These are phyloP conservation scores for Cataglyphis altisquamis DNA, from an alignment of 2,888 invertebrate genomes.

Conservation along the genomic window DNA sequence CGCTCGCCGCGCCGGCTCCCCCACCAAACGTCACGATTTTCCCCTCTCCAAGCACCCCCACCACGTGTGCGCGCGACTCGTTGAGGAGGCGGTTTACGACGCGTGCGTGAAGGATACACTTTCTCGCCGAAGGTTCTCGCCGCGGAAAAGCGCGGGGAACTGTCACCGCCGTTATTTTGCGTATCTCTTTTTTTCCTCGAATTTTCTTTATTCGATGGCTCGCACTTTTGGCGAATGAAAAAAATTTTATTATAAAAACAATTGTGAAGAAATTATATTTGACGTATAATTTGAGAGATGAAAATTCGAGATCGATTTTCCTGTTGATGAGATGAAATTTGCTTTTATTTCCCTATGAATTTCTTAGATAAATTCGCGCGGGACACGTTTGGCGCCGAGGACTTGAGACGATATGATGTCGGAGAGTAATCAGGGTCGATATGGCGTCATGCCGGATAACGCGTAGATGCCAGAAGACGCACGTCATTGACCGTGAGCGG, in stretches of 20 bases:
- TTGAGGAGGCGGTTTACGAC: slow-evolving; percentile 49
- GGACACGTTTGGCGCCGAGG: neutral
- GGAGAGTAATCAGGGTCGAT: slow-evolving; percentile 40
- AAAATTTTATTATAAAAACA: neutral
- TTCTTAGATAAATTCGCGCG: neutral
- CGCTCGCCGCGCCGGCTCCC: slow-evolving; percentile 69
- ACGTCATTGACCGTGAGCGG: slow-evolving; percentile 75
- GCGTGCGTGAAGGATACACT: slow-evolving; percentile 48
- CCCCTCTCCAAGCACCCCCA: slow-evolving; percentile 2
- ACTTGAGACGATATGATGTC: neutral
- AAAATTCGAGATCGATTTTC: neutral
- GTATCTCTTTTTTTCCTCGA: no score
- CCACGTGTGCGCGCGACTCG: slow-evolving; percentile 5
- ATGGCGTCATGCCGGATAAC: slow-evolving; percentile 34
- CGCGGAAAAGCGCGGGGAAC: slow-evolving; percentile 34
- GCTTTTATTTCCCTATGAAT: neutral
- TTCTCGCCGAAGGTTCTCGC: slow-evolving; percentile 26
- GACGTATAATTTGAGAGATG: neutral
- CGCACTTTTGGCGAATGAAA: neutral
- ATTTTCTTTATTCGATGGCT: neutral
- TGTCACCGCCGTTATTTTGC: neutral
- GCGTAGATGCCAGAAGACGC: slow-evolving; percentile 60
- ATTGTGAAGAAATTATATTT: neutral
- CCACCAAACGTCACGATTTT: slow-evolving; percentile 68
- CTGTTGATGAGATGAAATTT: neutral